These are phyloP conservation scores for Epizoanthus rinbou DNA, from an alignment of 92 coral and sea anemone species.

Conservation along the genomic window DNA sequence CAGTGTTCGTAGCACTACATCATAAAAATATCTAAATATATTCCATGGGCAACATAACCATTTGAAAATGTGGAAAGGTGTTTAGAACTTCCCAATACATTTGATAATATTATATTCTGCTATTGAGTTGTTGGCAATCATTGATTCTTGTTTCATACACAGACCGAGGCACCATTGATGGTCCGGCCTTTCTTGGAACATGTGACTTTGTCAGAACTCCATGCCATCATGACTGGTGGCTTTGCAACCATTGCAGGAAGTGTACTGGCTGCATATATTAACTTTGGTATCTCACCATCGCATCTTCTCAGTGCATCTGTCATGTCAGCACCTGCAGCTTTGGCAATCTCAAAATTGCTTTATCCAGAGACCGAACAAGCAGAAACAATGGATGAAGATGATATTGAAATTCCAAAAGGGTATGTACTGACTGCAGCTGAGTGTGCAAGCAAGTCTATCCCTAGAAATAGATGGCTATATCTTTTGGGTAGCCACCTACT, in stretches of 20 bases:
- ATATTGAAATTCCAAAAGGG: constrained; percentile 81
- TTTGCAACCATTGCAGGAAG: constrained; percentile 98
- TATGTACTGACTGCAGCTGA: constrained; percentile 19
- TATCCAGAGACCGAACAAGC: constrained; percentile 92
- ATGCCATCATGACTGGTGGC: constrained; percentile 93
- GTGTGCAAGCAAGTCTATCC: no score
- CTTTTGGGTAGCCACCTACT: no score
- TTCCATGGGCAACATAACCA: no score
- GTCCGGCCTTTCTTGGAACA: constrained; percentile 84
- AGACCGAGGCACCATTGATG: constrained; percentile 95
- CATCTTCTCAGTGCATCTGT: constrained; percentile 94
- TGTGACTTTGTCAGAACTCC: constrained; percentile 89
- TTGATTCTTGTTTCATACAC: not conserved
- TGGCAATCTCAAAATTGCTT: constrained; percentile 89
- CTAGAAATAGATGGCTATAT: no score
- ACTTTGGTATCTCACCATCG: constrained; percentile 90
- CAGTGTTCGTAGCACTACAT: no score
- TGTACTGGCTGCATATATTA: constrained; percentile 91
- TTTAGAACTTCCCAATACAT: no score
- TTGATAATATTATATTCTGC: no score
- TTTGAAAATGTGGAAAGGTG: no score
- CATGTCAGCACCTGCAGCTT: constrained; percentile 98
- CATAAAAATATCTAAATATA: no score
- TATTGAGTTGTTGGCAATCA: not conserved
- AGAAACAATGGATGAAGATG: constrained; percentile 72